Evolutionary conservation across 2,888 invertebrate species (phyloP).

Genomic region (Aleiodes leptofemur): DNA sequence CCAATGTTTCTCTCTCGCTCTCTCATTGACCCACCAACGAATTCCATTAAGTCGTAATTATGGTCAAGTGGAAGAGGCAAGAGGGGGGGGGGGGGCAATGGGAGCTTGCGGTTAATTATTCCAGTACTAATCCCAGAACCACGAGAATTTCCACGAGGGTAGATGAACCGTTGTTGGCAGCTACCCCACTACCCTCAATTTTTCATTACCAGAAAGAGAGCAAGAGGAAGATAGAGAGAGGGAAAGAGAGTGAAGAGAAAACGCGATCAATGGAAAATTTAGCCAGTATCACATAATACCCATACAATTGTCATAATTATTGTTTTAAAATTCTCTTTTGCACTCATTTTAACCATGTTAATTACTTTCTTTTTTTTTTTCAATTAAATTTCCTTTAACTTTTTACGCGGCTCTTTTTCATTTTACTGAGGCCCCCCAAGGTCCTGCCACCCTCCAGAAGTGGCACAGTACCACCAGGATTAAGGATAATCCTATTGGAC

Average conservation of each 20-base stretch:
- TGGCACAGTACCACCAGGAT: constrained; percentile 64
- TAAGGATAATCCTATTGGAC: constrained; percentile 72
- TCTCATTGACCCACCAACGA: constrained; percentile 21
- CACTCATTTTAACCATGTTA: too few species aligned
- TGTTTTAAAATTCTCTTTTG: neutral
- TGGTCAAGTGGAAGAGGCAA: constrained; percentile 27
- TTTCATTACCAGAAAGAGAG: neutral
- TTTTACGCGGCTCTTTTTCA: neutral
- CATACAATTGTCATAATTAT: neutral
- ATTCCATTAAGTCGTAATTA: constrained; percentile 46
- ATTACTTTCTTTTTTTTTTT: neutral
- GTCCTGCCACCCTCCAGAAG: constrained; percentile 44
- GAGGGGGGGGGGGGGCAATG: constrained; percentile 18
- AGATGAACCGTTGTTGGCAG: constrained; percentile 15
- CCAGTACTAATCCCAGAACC: constrained; percentile 46
- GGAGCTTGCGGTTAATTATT: constrained; percentile 54
- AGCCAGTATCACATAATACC: neutral
- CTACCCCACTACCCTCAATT: neutral
- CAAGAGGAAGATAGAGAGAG: neutral
- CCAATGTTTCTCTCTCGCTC: constrained; percentile 18
- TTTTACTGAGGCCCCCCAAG: constrained; percentile 15
- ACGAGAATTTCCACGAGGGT: constrained; percentile 27
- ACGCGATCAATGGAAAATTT: constrained; percentile 16
- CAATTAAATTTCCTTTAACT: constrained; percentile 7
- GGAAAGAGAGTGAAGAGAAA: too few species aligned